Evolutionary conservation across 2,888 invertebrate genomes (phyloP).

Genomic region (Amitus sp.): DNA sequence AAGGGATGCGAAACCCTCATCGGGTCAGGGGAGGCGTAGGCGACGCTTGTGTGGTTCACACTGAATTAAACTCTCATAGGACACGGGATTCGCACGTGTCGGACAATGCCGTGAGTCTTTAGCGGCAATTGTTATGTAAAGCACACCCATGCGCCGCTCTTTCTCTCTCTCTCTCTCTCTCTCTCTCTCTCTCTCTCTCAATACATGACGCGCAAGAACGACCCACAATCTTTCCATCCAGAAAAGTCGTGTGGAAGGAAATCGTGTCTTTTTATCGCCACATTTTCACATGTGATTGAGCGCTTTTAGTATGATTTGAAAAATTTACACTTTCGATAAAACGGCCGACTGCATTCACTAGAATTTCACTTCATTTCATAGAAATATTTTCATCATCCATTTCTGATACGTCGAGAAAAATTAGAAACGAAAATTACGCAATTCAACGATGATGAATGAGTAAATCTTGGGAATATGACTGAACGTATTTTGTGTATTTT

Average conservation of each 20-base stretch:
- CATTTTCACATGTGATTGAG: not conserved
- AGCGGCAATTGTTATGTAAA: constrained; percentile 66
- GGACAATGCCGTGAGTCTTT: constrained; percentile 65
- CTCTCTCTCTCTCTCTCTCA: too few relatives aligned
- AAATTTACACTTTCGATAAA: not conserved
- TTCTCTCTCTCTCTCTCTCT: too few relatives aligned
- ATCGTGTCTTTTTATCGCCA: constrained; percentile 19
- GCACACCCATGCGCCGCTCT: constrained; percentile 57
- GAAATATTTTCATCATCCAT: too few relatives aligned
- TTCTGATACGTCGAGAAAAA: too few relatives aligned
- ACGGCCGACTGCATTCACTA: too few relatives aligned
- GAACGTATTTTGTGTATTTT: too few relatives aligned
- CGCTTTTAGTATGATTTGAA: not conserved
- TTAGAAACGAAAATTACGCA: too few relatives aligned
- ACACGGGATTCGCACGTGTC: constrained; percentile 62
- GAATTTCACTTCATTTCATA: too few relatives aligned
- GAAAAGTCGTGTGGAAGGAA: constrained; percentile 20
- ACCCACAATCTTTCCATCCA: constrained; percentile 19
- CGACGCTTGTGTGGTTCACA: constrained; percentile 65
- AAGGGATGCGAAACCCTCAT: constrained; percentile 59
- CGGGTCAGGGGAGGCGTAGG: constrained; percentile 63
- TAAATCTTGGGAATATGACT: too few relatives aligned
- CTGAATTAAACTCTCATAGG: constrained; percentile 64
- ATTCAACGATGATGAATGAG: too few relatives aligned
- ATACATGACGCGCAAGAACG: constrained; percentile 48